Conservation (phyloP, 2,797 vertebrate genomes). For the Phoebastria nigripes region DNA sequence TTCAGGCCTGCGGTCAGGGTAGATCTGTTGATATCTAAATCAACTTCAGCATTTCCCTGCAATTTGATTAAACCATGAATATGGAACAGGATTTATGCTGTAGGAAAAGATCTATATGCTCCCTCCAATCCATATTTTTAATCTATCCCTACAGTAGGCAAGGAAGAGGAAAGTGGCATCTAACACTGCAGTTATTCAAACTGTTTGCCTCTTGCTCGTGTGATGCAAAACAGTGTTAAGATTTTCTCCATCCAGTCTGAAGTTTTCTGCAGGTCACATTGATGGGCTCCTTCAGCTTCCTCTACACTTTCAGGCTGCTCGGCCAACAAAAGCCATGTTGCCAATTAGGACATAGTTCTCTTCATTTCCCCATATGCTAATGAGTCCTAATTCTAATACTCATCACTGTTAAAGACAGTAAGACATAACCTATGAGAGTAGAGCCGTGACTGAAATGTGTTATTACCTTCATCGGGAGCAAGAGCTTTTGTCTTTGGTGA, state of each 20-base stretch:
- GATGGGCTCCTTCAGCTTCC: neutral
- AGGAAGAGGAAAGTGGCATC: neutral
- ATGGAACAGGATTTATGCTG: neutral
- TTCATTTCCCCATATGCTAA: neutral
- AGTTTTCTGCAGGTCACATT: neutral
- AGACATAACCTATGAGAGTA: too few species aligned
- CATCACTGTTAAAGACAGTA: neutral
- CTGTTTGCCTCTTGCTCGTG: neutral
- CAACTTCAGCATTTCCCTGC: neutral
- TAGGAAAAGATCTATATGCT: neutral
- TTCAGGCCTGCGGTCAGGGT: neutral
- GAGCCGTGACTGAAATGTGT: too few species aligned
- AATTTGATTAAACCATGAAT: neutral
- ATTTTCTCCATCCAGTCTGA: neutral
- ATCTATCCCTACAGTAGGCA: neutral
- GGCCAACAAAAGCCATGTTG: neutral
- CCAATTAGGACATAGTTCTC: neutral
- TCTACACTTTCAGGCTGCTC: neutral
- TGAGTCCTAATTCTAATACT: neutral
- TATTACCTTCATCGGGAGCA: neutral
- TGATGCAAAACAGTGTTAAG: neutral
- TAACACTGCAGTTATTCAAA: neutral
- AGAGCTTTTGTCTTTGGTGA: neutral
- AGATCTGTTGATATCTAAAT: neutral
- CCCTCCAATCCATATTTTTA: neutral